Evolutionary conservation across 2,888 invertebrate species (phyloP).

Genomic region (Trichopoda pennipes): DNA sequence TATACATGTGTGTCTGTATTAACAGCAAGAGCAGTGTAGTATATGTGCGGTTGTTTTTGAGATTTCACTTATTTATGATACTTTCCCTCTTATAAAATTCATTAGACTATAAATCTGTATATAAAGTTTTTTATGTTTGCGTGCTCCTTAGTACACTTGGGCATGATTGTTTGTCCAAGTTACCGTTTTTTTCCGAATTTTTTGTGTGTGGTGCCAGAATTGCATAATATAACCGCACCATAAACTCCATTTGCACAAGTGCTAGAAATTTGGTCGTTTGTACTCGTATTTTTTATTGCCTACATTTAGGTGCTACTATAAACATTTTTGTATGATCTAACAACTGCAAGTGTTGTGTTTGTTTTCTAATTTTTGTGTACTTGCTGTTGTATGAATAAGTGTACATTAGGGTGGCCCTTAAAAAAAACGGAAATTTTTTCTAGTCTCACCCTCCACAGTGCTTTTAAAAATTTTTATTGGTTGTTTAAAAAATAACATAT

Average conservation of each 20-base stretch:
- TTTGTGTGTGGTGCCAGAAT: slow-evolving; percentile 8
- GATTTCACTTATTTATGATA: slow-evolving; percentile 49
- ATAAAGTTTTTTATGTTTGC: slow-evolving; percentile 1
- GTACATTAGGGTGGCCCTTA: too few relatives aligned
- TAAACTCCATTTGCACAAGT: background rate
- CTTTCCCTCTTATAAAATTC: slow-evolving; percentile 30
- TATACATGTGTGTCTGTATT: background rate
- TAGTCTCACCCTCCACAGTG: too few relatives aligned
- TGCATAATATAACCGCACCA: slow-evolving; percentile 7
- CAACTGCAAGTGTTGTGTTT: background rate
- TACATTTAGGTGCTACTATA: slow-evolving; percentile 19
- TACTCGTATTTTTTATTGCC: slow-evolving; percentile 4
- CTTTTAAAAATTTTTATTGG: too few relatives aligned
- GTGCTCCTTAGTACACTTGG: slow-evolving; percentile 1
- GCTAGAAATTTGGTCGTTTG: background rate
- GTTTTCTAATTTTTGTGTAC: background rate
- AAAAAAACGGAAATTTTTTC: too few relatives aligned
- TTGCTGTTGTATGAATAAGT: background rate
- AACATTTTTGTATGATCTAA: background rate
- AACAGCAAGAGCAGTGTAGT: background rate
- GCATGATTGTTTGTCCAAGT: background rate
- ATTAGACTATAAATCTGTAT: slow-evolving; percentile 18
- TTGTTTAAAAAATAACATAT: too few relatives aligned
- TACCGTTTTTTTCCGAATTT: background rate
- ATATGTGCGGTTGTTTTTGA: slow-evolving; percentile 16